These are phyloP conservation scores for Xiphophorus maculatus DNA, from an alignment of 2,113 vertebrate genomes.

Conservation along the genomic window DNA sequence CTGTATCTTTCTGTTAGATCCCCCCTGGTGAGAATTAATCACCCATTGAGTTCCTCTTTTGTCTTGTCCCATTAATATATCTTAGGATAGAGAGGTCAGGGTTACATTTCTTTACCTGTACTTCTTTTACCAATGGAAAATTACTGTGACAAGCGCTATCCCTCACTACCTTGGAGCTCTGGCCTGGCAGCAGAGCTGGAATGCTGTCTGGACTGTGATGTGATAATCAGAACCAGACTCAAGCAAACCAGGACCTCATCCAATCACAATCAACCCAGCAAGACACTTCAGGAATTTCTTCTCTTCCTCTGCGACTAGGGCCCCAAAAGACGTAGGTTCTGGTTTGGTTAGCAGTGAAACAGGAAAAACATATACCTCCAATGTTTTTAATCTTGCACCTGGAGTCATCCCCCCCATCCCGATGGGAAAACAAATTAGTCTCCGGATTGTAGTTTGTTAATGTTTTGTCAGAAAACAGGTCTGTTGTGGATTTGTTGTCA, in stretches of 20 bases:
- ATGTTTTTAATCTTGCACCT: conserved; percentile 7
- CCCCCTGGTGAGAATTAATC: neutral
- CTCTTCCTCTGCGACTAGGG: conserved; percentile 35
- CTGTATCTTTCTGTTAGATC: neutral
- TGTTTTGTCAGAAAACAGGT: conserved; percentile 24
- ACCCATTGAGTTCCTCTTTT: neutral
- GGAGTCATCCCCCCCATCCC: neutral
- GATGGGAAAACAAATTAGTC: conserved; percentile 36
- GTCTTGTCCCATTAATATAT: neutral
- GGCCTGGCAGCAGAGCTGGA: conserved; percentile 56
- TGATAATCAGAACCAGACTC: conserved; percentile 77
- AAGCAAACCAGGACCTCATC: conserved; percentile 33
- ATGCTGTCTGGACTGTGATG: conserved; percentile 58
- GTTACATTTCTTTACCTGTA: neutral
- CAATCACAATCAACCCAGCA: conserved; percentile 50
- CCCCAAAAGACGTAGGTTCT: conserved; percentile 44
- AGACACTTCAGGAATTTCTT: conserved; percentile 37
- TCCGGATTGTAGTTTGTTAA: conserved; percentile 29
- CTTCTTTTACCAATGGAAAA: neutral
- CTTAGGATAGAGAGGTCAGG: neutral
- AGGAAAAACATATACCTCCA: conserved; percentile 17
- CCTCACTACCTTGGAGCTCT: conserved; percentile 11
- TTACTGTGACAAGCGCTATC: neutral
- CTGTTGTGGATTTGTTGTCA: conserved; percentile 53
- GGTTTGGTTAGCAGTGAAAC: conserved; percentile 53